Evolutionary conservation across 1,140 invertebrate species (phyloP).

Genomic region (Meloidogyne hapla): DNA sequence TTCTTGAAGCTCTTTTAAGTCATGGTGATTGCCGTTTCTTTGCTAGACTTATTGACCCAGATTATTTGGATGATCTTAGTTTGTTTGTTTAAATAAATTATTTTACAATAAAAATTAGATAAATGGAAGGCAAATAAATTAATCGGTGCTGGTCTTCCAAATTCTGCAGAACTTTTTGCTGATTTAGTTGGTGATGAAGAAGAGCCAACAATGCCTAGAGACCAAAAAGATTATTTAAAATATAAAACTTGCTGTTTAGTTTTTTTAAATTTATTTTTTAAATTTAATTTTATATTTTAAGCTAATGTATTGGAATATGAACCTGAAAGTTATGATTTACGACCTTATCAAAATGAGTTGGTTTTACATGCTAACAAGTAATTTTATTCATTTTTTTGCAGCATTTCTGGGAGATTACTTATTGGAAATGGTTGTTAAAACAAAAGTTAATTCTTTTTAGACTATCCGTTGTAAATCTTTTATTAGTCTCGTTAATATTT

Average conservation of each 20-base stretch:
- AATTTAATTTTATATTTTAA: conserved; percentile 5
- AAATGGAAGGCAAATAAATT: conserved; percentile 25
- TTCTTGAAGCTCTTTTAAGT: conserved; percentile 34
- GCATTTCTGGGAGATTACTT: no score
- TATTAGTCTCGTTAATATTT: no score
- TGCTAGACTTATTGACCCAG: conserved; percentile 29
- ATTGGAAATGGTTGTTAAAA: no score
- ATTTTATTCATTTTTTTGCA: neutral
- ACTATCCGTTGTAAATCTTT: no score
- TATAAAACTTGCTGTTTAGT: neutral
- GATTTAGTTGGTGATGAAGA: conserved; percentile 25
- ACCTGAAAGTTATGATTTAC: conserved; percentile 27
- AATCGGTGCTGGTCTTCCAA: neutral
- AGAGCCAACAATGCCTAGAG: conserved; percentile 31
- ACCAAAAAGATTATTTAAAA: conserved; percentile 29
- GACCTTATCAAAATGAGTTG: conserved; percentile 52
- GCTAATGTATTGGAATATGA: conserved; percentile 25
- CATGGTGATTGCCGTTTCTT: conserved; percentile 21
- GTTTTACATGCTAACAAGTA: conserved; percentile 43
- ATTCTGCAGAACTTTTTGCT: conserved; percentile 10
- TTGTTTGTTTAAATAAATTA: conserved; percentile 28
- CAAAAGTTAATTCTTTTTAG: no score
- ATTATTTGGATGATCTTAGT: conserved; percentile 29
- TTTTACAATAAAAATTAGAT: conserved; percentile 19
- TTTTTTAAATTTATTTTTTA: conserved; percentile 18